phyloP scores from a whole-genome alignment of 2,797 vertebrate species.

The Myotis myotis region DNA sequence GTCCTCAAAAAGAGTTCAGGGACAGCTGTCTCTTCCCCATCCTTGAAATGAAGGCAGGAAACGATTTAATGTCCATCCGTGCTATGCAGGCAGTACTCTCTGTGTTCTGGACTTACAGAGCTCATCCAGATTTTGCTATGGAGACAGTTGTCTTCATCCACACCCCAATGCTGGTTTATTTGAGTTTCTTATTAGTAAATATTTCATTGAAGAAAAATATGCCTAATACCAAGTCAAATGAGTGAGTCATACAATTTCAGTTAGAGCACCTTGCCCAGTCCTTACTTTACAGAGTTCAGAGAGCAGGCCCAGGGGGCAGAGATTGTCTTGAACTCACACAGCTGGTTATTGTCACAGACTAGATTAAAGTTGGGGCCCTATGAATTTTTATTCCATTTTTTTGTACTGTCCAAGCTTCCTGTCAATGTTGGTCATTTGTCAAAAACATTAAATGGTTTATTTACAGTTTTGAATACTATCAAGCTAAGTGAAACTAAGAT shows the following conservation, averaged over 20 bases:
- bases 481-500: not conserved
- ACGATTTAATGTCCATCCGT: conserved; percentile 39
- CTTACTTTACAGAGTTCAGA: not conserved
- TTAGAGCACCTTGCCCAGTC: not conserved
- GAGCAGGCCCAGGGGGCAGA: not conserved
- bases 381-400: conserved; percentile 41
- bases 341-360: not conserved
- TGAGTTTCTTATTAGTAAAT: not conserved
- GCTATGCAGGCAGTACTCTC: not conserved
- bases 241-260: conserved; percentile 38
- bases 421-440: not conserved
- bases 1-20: conserved; percentile 56
- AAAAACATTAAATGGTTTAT: conserved; percentile 24
- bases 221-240: conserved; percentile 8
- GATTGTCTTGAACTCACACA: not conserved
- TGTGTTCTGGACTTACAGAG: not conserved
- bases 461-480: conserved; percentile 21
- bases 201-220: conserved; percentile 41
- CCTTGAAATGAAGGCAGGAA: conserved; percentile 62
- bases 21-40: conserved; percentile 5
- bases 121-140: conserved; percentile 5
- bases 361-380: not conserved
- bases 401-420: not conserved
- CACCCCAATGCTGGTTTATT: conserved; percentile 17
- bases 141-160: not conserved